phyloP scores from a whole-genome alignment of 64 coral and sea anemone genomes.

The Pocillopora damicornis region DNA sequence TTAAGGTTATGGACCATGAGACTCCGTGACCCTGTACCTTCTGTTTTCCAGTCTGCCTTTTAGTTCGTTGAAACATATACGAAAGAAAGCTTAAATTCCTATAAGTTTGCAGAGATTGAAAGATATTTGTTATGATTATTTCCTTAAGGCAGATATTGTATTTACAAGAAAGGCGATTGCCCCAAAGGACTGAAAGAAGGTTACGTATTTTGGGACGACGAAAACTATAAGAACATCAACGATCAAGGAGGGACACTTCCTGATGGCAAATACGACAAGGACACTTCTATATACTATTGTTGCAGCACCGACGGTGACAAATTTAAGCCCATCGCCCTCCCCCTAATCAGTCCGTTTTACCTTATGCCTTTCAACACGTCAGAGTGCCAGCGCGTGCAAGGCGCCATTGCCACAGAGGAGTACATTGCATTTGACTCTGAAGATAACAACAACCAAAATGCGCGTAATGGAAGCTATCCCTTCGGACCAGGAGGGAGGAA shows the following conservation, averaged over 20 bases:
- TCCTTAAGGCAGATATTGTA: conserved; percentile 27
- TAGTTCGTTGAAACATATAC: too few species aligned
- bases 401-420: conserved; percentile 37
- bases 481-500: conserved; percentile 1
- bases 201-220: conserved; percentile 26
- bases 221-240: conserved; percentile 1
- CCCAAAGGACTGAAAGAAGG: conserved; percentile 22
- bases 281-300: conserved; percentile 31
- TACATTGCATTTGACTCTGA: conserved; percentile 49
- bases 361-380: conserved; percentile 1
- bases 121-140: neutral
- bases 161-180: conserved; percentile 14
- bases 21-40: too few species aligned
- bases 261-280: neutral
- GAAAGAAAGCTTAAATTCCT: too few species aligned
- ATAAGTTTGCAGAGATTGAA: too few species aligned
- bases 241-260: conserved; percentile 21
- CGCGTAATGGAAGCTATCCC: conserved; percentile 3
- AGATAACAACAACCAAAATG: neutral
- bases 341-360: conserved; percentile 26
- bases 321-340: conserved; percentile 1
- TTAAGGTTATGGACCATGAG: too few species aligned
- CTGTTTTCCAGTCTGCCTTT: too few species aligned
- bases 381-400: conserved; percentile 30
- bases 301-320: conserved; percentile 41